Percentiles rank a stretch among this genome's conserved stretches.
Conservation (phyloP, 2,888 invertebrate species). For the Ceratothoa steindachneri region DNA sequence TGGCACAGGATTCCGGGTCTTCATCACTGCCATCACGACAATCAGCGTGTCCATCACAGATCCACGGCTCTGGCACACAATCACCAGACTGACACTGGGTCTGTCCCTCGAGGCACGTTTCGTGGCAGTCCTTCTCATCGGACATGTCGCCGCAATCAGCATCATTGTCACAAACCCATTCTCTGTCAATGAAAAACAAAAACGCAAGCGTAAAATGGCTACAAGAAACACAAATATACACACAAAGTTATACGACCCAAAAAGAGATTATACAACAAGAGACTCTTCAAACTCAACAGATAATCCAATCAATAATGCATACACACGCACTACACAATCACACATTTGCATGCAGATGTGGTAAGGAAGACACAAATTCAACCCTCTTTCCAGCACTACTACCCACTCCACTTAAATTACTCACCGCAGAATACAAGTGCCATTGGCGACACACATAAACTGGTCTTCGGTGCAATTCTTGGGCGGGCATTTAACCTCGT, state of each 20-base stretch:
- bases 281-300: too few relatives aligned
- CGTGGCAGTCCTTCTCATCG: conserved; percentile 71
- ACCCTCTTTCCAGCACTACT: too few relatives aligned
- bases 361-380: too few relatives aligned
- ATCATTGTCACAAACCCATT: conserved; percentile 53
- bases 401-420: too few relatives aligned
- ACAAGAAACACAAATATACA: too few relatives aligned
- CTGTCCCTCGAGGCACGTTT: conserved; percentile 57
- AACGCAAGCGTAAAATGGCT: too few relatives aligned
- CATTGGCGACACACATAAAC: conserved; percentile 51
- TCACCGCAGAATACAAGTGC: neutral
- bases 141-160: conserved; percentile 50
- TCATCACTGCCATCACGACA: conserved; percentile 67
- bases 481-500: conserved; percentile 68
- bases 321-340: too few relatives aligned
- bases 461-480: conserved; percentile 57
- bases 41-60: conserved; percentile 63
- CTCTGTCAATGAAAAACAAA: conserved; percentile 51
- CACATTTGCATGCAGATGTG: too few relatives aligned
- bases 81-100: conserved; percentile 56
- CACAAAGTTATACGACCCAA: too few relatives aligned
- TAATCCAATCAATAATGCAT: too few relatives aligned
- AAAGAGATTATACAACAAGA: too few relatives aligned
- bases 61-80: conserved; percentile 60
- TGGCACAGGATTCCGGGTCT: conserved; percentile 29